A percentile compares a stretch with the other conserved stretches of the same genome.
Conservation (phyloP, 1,140 invertebrate genomes). For the Acyrthosiphon pisum region DNA sequence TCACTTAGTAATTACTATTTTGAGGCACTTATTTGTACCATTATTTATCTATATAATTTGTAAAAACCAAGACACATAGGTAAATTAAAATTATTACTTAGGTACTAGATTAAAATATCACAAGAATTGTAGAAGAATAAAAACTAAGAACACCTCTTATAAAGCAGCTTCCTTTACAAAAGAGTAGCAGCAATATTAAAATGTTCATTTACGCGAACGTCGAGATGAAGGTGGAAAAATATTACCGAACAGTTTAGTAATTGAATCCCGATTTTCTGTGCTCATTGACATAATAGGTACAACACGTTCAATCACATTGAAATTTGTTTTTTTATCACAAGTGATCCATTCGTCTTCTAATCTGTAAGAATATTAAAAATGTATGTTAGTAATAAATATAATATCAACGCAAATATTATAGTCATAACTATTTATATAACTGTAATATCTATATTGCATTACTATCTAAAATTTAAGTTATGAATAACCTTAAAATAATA, state of each 20-base stretch:
- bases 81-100: slow-evolving; percentile 41
- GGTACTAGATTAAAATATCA: slow-evolving; percentile 48
- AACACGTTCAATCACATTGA: slow-evolving; percentile 33
- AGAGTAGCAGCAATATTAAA: not conserved
- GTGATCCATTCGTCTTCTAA: slow-evolving; percentile 56
- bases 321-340: slow-evolving; percentile 50
- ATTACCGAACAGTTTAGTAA: slow-evolving; percentile 49
- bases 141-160: slow-evolving; percentile 14
- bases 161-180: not conserved
- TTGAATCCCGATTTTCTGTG: slow-evolving; percentile 9
- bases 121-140: slow-evolving; percentile 32
- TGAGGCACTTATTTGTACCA: slow-evolving; percentile 35
- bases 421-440: not conserved
- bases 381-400: not conserved
- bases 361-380: slow-evolving; percentile 19
- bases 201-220: slow-evolving; percentile 29
- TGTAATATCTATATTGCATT: not conserved
- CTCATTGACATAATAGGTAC: slow-evolving; percentile 45
- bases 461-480: not conserved
- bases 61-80: slow-evolving; percentile 32
- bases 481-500: too few relatives aligned
- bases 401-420: not conserved
- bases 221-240: slow-evolving; percentile 44
- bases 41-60: slow-evolving; percentile 11
- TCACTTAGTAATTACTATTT: slow-evolving; percentile 13